Percentiles rank a stretch among this genome's conserved stretches.
These are phyloP conservation scores for Ifrita kowaldi DNA, from an alignment of 2,113 vertebrate genomes.

Conservation along the genomic window DNA sequence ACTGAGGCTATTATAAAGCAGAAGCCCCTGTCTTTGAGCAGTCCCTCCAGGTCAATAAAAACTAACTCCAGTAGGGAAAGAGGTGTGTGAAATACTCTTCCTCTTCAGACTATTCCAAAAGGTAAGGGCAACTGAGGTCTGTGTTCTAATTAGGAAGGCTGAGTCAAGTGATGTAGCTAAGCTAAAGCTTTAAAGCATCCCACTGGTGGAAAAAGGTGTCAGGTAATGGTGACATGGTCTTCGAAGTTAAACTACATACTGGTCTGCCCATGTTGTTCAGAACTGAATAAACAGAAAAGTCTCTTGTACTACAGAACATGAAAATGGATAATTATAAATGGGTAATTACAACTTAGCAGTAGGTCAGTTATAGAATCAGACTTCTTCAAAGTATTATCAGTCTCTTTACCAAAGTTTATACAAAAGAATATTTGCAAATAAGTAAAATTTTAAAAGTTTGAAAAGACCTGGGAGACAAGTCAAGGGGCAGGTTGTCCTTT, in stretches of 20 bases:
- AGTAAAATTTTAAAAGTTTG: background rate
- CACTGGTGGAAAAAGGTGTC: background rate
- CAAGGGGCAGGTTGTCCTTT: background rate
- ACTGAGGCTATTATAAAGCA: background rate
- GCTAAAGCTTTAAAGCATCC: background rate
- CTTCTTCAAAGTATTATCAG: background rate
- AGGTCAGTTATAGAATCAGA: conserved; percentile 1
- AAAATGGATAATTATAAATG: conserved; percentile 2
- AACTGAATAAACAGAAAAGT: background rate
- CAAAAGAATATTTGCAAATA: conserved; percentile 29
- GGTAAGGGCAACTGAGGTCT: background rate
- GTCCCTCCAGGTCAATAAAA: background rate
- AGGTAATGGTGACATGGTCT: background rate
- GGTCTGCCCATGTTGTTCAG: background rate
- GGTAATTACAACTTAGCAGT: background rate
- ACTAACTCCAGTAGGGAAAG: background rate
- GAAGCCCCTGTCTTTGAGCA: background rate
- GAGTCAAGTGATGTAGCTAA: background rate
- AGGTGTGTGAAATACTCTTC: background rate
- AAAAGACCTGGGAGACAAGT: background rate
- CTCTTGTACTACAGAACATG: background rate
- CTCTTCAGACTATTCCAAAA: background rate
- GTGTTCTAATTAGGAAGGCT: background rate
- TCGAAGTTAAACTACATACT: background rate
- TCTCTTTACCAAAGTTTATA: conserved; percentile 14